phyloP scores from a whole-genome alignment of 2,113 vertebrate species.

The Phyllostomus discolor region DNA sequence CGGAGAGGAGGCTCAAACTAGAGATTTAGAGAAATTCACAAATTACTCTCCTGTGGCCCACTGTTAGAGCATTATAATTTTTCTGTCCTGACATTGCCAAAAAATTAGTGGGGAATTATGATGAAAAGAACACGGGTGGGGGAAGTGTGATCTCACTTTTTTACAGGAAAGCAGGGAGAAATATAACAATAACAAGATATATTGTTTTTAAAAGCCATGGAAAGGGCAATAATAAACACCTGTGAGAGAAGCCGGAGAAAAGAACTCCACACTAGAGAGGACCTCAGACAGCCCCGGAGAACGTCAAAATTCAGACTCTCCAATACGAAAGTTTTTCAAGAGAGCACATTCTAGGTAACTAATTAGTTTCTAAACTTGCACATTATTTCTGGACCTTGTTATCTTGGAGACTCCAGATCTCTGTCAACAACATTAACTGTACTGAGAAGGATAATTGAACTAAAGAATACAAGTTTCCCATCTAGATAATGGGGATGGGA shows the following conservation, averaged over 20 bases:
- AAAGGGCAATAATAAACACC: background rate
- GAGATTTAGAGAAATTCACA: background rate
- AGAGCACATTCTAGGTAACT: background rate
- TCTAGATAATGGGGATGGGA: background rate
- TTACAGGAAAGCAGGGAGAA: background rate
- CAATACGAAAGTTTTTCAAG: background rate
- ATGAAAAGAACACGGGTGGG: background rate
- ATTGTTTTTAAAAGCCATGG: background rate
- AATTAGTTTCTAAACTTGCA: background rate
- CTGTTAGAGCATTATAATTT: background rate
- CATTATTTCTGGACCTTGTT: background rate
- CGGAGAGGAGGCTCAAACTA: background rate
- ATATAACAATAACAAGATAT: background rate
- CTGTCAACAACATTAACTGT: background rate
- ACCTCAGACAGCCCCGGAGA: background rate
- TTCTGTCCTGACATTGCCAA: background rate
- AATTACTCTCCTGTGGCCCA: background rate
- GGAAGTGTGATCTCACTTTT: constrained; percentile 13
- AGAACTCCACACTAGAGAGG: background rate
- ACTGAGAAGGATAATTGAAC: background rate
- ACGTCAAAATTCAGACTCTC: background rate
- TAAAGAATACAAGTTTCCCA: background rate
- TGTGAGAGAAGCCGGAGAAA: background rate
- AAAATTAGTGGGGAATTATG: constrained; percentile 19
- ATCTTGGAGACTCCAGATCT: background rate